Evolutionary conservation across 2,888 invertebrate genomes (phyloP).

Genomic region (Abscondita cerata): DNA sequence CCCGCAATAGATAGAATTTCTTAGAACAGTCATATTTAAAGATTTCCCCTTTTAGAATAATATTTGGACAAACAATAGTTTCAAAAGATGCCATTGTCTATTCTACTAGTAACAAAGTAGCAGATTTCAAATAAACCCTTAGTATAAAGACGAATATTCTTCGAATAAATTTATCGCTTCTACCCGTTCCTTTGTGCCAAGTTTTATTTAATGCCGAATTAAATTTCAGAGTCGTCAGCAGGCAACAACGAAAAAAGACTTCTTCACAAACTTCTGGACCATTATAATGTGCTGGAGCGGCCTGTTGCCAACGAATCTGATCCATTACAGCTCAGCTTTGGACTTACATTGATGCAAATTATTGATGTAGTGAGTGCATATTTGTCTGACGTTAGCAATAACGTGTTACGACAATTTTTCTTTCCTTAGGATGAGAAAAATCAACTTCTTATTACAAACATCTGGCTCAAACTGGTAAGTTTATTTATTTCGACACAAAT

Average conservation of each 20-base stretch:
- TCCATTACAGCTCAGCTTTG: slow-evolving; percentile 93
- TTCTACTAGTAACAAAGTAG: neutral
- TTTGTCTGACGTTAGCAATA: neutral
- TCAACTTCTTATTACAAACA: slow-evolving; percentile 95
- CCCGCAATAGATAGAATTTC: neutral
- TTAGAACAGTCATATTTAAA: neutral
- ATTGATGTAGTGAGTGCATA: slow-evolving; percentile 88
- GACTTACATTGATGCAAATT: slow-evolving; percentile 96
- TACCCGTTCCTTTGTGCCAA: too few relatives aligned
- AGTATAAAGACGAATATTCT: neutral
- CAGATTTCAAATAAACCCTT: too few relatives aligned
- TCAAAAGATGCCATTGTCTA: neutral
- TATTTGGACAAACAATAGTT: slow-evolving; percentile 3
- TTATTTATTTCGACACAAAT: slow-evolving; percentile 1
- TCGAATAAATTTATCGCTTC: neutral
- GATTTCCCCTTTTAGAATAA: neutral
- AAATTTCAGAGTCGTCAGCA: slow-evolving; percentile 75
- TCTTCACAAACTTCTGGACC: slow-evolving; percentile 88
- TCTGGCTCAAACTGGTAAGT: slow-evolving; percentile 95
- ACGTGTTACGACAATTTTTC: slow-evolving; percentile 15
- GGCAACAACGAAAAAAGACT: slow-evolving; percentile 92
- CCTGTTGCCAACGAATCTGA: slow-evolving; percentile 96
- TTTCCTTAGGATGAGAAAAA: slow-evolving; percentile 88
- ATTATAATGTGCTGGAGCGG: slow-evolving; percentile 93
- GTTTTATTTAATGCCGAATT: neutral